Evolutionary conservation across 2,113 vertebrate genomes (phyloP).

Genomic region (Panthera tigris): DNA sequence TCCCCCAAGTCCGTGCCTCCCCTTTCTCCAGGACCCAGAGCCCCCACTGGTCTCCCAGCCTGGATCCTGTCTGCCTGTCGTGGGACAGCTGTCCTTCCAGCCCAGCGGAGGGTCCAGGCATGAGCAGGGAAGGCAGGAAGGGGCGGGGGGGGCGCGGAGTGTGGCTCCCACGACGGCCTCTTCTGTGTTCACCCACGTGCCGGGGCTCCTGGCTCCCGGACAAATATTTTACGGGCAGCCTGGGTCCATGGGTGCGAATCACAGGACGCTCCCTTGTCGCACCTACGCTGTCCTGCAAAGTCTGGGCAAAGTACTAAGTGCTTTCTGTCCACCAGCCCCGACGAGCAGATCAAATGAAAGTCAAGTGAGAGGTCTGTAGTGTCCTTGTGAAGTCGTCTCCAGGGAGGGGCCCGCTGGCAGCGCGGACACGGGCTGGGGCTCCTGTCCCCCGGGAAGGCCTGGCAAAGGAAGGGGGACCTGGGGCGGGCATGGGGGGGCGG

Average conservation of each 20-base stretch:
- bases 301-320: fast-evolving
- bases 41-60: background rate
- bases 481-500: fast-evolving
- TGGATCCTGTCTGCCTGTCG: too few relatives aligned
- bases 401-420: background rate
- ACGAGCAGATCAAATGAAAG: background rate
- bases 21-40: background rate
- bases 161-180: fast-evolving
- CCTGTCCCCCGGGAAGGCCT: too few relatives aligned
- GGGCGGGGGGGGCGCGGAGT: fast-evolving
- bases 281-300: background rate
- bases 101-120: background rate
- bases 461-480: background rate
- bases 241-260: background rate
- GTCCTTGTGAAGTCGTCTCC: background rate
- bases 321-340: background rate
- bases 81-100: fast-evolving
- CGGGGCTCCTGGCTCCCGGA: background rate
- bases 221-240: background rate
- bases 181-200: fast-evolving
- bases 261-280: background rate
- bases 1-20: fast-evolving
- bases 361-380: background rate
- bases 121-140: fast-evolving
- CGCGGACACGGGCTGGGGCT: background rate